A percentile compares a stretch with the other conserved stretches of the same genome.
Conservation (phyloP, 2,797 vertebrate species). For the Chelmon rostratus region DNA sequence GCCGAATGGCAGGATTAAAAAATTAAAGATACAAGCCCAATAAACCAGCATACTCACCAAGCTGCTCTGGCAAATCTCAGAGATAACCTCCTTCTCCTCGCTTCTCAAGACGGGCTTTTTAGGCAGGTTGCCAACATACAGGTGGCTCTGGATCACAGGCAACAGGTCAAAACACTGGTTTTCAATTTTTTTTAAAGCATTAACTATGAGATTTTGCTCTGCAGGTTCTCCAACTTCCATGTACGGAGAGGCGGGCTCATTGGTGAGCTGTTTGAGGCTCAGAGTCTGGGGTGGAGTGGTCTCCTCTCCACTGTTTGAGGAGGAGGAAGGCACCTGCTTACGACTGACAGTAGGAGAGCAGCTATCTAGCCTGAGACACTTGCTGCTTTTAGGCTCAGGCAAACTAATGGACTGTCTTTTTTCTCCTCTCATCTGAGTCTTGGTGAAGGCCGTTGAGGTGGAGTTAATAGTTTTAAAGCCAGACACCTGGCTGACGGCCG, state of each 20-base stretch:
- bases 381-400: constrained; percentile 86
- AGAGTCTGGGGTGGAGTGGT: constrained; percentile 3
- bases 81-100: constrained; percentile 92
- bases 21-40: not conserved
- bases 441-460: constrained; percentile 93
- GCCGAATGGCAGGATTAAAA: not conserved
- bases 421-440: constrained; percentile 82
- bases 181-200: constrained; percentile 84
- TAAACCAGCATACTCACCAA: constrained; percentile 82
- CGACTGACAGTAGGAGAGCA: constrained; percentile 58
- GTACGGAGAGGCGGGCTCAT: not conserved
- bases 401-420: constrained; percentile 78
- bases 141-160: constrained; percentile 91
- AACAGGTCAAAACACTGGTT: constrained; percentile 91
- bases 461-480: constrained; percentile 92
- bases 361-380: constrained; percentile 86
- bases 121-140: constrained; percentile 89
- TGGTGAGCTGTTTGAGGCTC: not conserved
- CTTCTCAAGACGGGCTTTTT: constrained; percentile 91
- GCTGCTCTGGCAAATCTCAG: constrained; percentile 86
- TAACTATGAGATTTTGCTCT: constrained; percentile 33
- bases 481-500: constrained; percentile 82
- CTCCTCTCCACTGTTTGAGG: constrained; percentile 45
- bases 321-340: constrained; percentile 11
- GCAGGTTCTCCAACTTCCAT: constrained; percentile 20